phyloP scores from a whole-genome alignment of 2,113 vertebrate genomes.

The Cyprinus carpio region DNA sequence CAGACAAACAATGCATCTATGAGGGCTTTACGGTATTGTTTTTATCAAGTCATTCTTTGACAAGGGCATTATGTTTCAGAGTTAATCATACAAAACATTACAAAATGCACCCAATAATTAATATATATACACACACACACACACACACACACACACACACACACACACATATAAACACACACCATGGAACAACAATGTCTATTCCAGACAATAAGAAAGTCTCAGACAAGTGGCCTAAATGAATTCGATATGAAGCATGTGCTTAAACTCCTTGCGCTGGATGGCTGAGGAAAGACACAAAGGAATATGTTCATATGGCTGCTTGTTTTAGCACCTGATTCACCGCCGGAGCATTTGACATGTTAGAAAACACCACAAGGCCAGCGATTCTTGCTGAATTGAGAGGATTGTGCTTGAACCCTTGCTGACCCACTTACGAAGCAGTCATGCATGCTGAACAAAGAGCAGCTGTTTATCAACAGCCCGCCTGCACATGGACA shows the following conservation, averaged over 20 bases:
- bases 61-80: not conserved
- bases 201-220: not conserved
- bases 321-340: conserved; percentile 11
- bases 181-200: not conserved
- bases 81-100: not conserved
- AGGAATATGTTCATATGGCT: not conserved
- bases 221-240: not conserved
- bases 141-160: no score
- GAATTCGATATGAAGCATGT: not conserved
- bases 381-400: not conserved
- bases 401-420: conserved; percentile 41
- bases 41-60: not conserved
- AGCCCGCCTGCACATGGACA: conserved; percentile 40
- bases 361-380: not conserved
- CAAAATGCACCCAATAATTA: not conserved
- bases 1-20: no score
- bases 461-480: conserved; percentile 71
- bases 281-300: not conserved
- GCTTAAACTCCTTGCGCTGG: no score
- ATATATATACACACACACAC: no score
- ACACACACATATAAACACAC: no score
- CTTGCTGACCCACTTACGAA: conserved; percentile 70
- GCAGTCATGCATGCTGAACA: conserved; percentile 66
- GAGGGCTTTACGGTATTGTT: not conserved
- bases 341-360: not conserved